phyloP scores from a whole-genome alignment of 2,113 vertebrate genomes.

The Nannospalax galili region DNA sequence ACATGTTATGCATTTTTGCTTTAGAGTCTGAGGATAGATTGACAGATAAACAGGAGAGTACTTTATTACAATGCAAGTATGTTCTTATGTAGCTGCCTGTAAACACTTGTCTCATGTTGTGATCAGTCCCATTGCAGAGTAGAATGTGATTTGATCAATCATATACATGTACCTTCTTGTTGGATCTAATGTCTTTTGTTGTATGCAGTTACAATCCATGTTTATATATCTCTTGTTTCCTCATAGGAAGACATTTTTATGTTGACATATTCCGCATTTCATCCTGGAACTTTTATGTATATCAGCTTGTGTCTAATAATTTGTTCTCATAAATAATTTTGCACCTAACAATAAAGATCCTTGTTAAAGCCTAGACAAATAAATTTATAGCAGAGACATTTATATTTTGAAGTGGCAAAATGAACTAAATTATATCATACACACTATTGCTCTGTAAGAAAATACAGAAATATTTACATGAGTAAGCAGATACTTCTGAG shows the following conservation, averaged over 20 bases:
- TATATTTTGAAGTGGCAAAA: background rate
- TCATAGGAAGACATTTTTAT: background rate
- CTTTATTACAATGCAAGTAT: background rate
- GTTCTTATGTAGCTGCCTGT: background rate
- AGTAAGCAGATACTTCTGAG: background rate
- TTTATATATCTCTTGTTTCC: background rate
- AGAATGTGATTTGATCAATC: too few species aligned
- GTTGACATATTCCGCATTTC: background rate
- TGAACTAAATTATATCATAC: background rate
- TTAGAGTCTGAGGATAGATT: background rate
- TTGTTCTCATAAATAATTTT: slow-evolving; percentile 13
- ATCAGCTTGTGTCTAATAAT: background rate
- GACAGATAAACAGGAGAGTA: background rate
- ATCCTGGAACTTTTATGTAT: background rate
- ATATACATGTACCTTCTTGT: background rate
- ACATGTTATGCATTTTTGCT: background rate
- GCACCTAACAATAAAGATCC: background rate
- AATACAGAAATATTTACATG: background rate
- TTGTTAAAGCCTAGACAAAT: background rate
- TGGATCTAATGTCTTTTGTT: background rate
- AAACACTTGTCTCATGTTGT: background rate
- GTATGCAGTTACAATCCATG: background rate
- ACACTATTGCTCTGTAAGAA: background rate
- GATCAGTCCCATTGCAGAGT: background rate
- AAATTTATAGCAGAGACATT: background rate